Conservation (phyloP, 2,113 vertebrate species). For the Corythornis madagascariensis region DNA sequence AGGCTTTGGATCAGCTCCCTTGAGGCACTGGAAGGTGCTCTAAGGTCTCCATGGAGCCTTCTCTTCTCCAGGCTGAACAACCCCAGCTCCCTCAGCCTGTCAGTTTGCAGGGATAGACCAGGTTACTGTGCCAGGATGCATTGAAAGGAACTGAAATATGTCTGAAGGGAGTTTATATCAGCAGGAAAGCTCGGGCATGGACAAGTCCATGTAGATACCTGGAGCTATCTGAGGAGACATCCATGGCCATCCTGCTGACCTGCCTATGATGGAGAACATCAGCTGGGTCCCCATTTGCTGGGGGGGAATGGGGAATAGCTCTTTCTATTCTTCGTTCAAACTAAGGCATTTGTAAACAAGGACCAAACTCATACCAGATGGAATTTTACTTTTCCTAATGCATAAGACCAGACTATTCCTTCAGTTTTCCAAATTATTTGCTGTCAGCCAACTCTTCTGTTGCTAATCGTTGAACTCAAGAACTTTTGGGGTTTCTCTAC, state of each 20-base stretch:
- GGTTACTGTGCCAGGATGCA: not conserved
- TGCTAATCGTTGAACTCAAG: not conserved
- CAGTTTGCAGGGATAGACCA: not conserved
- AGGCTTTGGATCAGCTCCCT: too few species aligned
- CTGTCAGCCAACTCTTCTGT: not conserved
- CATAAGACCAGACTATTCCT: conserved; percentile 14
- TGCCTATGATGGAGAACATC: not conserved
- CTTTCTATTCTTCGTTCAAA: conserved; percentile 8
- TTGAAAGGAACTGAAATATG: not conserved
- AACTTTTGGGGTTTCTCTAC: not conserved
- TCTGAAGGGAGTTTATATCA: not conserved
- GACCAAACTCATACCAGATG: conserved; percentile 35
- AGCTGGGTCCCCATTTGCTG: not conserved
- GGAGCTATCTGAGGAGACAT: not conserved
- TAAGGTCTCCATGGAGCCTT: too few species aligned
- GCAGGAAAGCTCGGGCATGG: not conserved
- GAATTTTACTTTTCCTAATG: conserved; percentile 7
- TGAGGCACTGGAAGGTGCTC: too few species aligned
- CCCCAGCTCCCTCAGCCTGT: too few species aligned
- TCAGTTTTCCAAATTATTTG: conserved; percentile 10
- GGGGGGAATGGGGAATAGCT: not conserved
- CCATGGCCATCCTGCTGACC: not conserved
- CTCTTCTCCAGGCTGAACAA: too few species aligned
- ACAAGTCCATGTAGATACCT: not conserved
- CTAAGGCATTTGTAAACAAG: conserved; percentile 32